Conservation (phyloP, 2,113 vertebrate species). For the Taurulus bubalis region DNA sequence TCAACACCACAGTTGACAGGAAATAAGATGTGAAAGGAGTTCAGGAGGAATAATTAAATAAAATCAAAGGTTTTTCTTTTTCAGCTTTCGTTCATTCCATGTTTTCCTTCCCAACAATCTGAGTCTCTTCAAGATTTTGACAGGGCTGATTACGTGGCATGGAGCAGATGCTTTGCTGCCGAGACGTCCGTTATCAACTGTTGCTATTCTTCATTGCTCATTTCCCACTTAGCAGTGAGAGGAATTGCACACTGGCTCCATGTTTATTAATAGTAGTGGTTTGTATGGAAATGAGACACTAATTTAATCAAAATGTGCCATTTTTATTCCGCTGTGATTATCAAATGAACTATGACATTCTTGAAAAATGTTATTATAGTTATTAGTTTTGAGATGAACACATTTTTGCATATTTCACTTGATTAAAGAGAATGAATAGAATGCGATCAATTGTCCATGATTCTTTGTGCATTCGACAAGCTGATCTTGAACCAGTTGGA, state of each 20-base stretch:
- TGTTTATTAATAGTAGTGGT: slow-evolving; percentile 79
- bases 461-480: slow-evolving; percentile 7
- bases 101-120: slow-evolving; percentile 62
- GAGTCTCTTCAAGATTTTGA: slow-evolving; percentile 79
- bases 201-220: slow-evolving; percentile 89
- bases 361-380: slow-evolving; percentile 38
- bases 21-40: slow-evolving; percentile 19
- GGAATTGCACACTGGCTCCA: slow-evolving; percentile 68
- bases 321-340: slow-evolving; percentile 70
- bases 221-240: slow-evolving; percentile 83
- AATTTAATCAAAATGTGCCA: slow-evolving; percentile 71
- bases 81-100: slow-evolving; percentile 45
- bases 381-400: slow-evolving; percentile 50
- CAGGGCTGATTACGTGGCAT: slow-evolving; percentile 89
- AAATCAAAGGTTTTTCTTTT: slow-evolving; percentile 64
- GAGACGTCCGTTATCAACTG: slow-evolving; percentile 92
- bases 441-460: slow-evolving; percentile 9
- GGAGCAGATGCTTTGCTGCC: slow-evolving; percentile 92
- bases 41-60: slow-evolving; percentile 46
- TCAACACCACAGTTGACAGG: slow-evolving; percentile 29
- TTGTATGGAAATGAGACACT: slow-evolving; percentile 79
- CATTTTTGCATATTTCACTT: slow-evolving; percentile 41
- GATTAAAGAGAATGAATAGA: slow-evolving; percentile 40
- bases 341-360: slow-evolving; percentile 65
- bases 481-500: slow-evolving; percentile 1